Evolutionary conservation across 2,888 invertebrate species (phyloP).

Genomic region (Drosophila lutescens): DNA sequence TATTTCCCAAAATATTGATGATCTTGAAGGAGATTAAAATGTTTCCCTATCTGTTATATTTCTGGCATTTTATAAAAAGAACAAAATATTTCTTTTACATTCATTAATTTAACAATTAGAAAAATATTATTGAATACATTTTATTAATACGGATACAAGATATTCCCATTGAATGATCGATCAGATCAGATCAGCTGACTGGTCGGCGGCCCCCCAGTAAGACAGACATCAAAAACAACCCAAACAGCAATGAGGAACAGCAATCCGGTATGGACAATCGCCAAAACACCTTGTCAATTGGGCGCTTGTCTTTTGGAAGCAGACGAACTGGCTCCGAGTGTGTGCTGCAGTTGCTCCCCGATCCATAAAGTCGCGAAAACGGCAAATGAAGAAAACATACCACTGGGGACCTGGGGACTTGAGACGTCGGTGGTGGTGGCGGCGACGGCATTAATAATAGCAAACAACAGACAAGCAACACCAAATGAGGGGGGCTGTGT

Average conservation of each 20-base stretch:
- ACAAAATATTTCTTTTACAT: too few relatives aligned
- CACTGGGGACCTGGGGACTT: conserved; percentile 21
- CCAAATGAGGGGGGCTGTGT: conserved; percentile 72
- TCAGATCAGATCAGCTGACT: conserved; percentile 5
- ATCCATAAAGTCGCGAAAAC: conserved; percentile 72
- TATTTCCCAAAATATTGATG: too few relatives aligned
- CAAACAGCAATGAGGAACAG: conserved; percentile 24
- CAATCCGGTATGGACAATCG: conserved; percentile 36
- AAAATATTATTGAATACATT: too few relatives aligned
- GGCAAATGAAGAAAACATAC: conserved; percentile 56
- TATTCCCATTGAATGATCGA: not conserved
- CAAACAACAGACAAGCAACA: conserved; percentile 67
- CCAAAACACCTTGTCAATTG: conserved; percentile 56
- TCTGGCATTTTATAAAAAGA: too few relatives aligned
- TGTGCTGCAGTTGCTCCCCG: conserved; percentile 56
- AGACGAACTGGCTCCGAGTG: conserved; percentile 51
- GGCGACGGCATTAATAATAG: conserved; percentile 70
- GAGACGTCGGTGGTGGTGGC: conserved; percentile 49
- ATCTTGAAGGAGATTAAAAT: too few relatives aligned
- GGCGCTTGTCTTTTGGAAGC: conserved; percentile 60
- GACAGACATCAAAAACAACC: conserved; percentile 8
- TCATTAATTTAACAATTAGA: too few relatives aligned
- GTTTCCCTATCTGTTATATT: too few relatives aligned
- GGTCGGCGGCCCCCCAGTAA: conserved; percentile 14
- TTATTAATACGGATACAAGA: too few relatives aligned